Evolutionary conservation across 2,888 invertebrate genomes (phyloP), one percentile per base, ranked within the genome.

Genomic region (Itoplectis maculator): DNA sequence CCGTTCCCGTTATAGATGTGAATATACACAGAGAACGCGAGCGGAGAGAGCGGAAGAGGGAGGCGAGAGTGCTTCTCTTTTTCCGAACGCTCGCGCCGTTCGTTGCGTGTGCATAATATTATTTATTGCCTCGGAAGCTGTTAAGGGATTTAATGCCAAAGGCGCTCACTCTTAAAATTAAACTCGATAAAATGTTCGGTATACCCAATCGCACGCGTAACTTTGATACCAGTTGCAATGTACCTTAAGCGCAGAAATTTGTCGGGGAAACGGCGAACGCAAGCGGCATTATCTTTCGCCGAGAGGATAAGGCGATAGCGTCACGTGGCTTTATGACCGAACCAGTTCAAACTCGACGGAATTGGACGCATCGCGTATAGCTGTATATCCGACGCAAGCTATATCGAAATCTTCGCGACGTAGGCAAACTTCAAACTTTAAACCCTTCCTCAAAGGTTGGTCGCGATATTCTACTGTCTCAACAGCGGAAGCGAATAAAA

Each of bases 81-180:
- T 61, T 18, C 37, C 56, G 23, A 35, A 51, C 63, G 74, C 40
- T 13, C 66, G 42, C 45, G 35, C 79, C 65, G 73, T 84, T 86
- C 86, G 11, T 42, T 37, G 61, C 86, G 88, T 89, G 88, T 92
- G 92, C 92, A 92, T 92, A 92, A 92, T 92, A 92, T 92, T 92
- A 92, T 92, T 92, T 92, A 92, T 92, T 92, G 88, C 91, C 89
- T 85, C 91, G 91, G 90, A 88, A 89, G 91, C 91, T 90, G 91
- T 92, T 92, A 92, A 92, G 91, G 72, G 76, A 84, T 92, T 92
- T 91, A 91, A 90, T 90, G 89, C 88, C 89, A 76, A 87, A 86
- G 84, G 85, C 88, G 88, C 87, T 88, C 86, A 87, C 87, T 90
- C 88, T 88, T 89, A 87, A 91, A 92, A 92, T 92, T 92, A 92